Base-by-base conservation (phyloP, 2,113 vertebrate genomes). In the Aegithalos caudatus region DNA sequence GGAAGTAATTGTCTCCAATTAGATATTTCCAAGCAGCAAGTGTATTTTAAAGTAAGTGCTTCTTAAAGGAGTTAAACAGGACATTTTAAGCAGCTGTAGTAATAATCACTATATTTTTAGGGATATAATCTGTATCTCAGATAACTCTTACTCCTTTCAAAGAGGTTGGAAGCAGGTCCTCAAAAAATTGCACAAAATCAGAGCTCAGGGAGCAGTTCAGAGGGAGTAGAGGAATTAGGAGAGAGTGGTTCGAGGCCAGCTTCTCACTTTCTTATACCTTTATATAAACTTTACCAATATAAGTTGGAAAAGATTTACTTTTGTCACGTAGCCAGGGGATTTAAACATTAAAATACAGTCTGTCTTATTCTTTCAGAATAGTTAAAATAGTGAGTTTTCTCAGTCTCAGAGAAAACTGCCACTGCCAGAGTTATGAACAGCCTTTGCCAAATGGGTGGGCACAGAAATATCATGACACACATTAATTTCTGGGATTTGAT, bases 1-100 rank as follows among this genome's bases (percentile, higher is more conserved):
- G 42, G 19, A 90, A 73, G 92, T 94, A 31, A 69, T 33, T 88
- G 24, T 70, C 57, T 72, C 22, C 27, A 21, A 37, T 81, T 67
- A 84, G 86, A 42, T 74, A 84, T 90, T 95, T 94, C 79, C 65
- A 92, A 86, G 86, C 38, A 86, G 48, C n/a, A 57, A 74, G 57
- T 37, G 22, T 65, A 25, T 91, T 88, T 94, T 65, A 65, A 60
- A 73, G 12, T 57, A 70, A 44, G 51, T 72, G n/a, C 45, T 86
- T 83, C 48, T 72, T 93, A 56, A 76, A 93, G 62, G 45, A 72
- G 28, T 31, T 61, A 72, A 93, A 88, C 31, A 54, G 35, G 31
- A 86, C 6, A 65, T 86, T 88, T 88, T 47, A 78, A 86, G 47
- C 67, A 90, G 84, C 81, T 83, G 47, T 31, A 37, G 7, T 50